These are phyloP conservation scores for Fringilla coelebs DNA, from an alignment of 2,797 vertebrate genomes.

Conservation along the genomic window DNA sequence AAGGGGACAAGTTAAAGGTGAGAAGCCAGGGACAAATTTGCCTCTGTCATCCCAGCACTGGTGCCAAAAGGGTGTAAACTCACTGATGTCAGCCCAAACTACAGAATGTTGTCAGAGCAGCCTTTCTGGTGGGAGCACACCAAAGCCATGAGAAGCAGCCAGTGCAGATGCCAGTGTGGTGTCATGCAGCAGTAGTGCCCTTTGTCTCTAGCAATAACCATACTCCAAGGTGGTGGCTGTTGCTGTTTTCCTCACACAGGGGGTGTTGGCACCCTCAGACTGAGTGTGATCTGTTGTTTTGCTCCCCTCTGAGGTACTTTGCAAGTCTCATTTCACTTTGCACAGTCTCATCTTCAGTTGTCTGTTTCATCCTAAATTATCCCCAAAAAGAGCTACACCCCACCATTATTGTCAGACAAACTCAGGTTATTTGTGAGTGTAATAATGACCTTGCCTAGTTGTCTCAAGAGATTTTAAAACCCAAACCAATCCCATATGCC, in stretches of 20 bases:
- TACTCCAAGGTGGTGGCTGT: background rate
- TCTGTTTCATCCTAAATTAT: background rate
- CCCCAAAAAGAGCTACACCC: background rate
- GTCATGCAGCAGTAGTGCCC: background rate
- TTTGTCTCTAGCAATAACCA: background rate
- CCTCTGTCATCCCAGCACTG: background rate
- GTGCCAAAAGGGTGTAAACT: background rate
- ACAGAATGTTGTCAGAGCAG: background rate
- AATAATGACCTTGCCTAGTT: background rate
- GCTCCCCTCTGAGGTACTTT: fast-evolving
- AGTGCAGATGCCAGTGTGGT: background rate
- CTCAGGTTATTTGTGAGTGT: background rate
- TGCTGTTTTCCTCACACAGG: background rate
- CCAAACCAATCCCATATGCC: background rate
- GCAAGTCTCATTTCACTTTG: background rate
- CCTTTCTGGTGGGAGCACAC: background rate
- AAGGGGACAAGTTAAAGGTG: background rate
- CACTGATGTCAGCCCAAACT: background rate
- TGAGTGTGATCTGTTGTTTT: background rate
- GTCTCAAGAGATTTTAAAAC: background rate
- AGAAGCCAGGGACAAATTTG: background rate
- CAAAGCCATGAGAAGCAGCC: background rate
- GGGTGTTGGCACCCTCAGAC: background rate
- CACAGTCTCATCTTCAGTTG: background rate
- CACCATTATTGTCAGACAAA: background rate